phyloP scores from a whole-genome alignment of 2,113 vertebrate species.

The Ochotona princeps region DNA sequence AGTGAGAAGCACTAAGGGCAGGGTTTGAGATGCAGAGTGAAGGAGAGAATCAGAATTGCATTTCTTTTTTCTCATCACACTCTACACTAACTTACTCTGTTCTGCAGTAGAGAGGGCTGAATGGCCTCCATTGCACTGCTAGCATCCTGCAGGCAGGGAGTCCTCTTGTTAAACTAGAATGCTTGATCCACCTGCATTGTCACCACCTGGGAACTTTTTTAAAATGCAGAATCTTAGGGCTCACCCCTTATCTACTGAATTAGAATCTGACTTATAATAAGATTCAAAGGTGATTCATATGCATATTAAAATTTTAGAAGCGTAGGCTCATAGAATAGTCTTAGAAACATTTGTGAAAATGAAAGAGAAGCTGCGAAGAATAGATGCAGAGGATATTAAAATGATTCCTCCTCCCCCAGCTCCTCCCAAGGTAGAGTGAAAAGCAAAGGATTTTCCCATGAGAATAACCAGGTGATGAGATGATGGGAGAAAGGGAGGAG shows the following conservation, averaged over 20 bases:
- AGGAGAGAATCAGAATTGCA: neutral
- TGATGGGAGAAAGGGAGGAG: neutral
- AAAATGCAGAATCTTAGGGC: constrained; percentile 6
- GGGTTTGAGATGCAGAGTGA: neutral
- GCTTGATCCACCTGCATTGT: neutral
- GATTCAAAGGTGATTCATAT: constrained; percentile 43
- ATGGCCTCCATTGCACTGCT: neutral
- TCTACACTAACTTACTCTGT: neutral
- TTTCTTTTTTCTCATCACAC: constrained; percentile 10
- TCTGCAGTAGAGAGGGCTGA: neutral
- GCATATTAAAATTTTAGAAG: constrained; percentile 41
- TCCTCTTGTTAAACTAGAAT: neutral
- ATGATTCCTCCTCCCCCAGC: neutral
- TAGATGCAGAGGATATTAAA: neutral
- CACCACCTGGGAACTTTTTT: neutral
- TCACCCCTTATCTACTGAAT: neutral
- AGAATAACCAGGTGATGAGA: neutral
- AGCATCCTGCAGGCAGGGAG: no score
- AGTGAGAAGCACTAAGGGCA: constrained; percentile 17
- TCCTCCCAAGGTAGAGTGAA: neutral
- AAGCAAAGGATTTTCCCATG: neutral
- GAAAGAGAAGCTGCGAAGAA: constrained; percentile 14
- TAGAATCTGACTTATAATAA: constrained; percentile 55
- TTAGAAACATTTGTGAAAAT: constrained; percentile 39
- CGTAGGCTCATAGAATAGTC: neutral